Evolutionary conservation across 2,797 vertebrate genomes (phyloP).

Genomic region (Ispidina picta): DNA sequence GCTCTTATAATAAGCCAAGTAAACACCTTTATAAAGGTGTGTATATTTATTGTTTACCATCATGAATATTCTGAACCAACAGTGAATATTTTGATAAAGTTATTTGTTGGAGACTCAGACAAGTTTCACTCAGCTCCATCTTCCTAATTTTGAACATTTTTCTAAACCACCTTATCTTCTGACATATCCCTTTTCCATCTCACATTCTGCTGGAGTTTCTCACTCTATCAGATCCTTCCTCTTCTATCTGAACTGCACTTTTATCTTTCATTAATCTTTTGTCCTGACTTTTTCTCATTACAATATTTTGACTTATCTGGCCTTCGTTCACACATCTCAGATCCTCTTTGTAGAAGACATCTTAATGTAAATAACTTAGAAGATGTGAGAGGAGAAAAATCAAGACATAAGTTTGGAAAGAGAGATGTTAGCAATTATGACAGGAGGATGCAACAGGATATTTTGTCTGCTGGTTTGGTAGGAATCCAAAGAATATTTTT

Average conservation of each 20-base stretch:
- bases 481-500: neutral
- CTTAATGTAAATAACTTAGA: neutral
- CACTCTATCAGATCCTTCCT: neutral
- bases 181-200: neutral
- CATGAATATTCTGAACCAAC: neutral
- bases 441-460: neutral
- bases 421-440: neutral
- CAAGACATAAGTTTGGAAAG: neutral
- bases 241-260: neutral
- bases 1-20: neutral
- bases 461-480: constrained; percentile 12
- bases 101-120: neutral
- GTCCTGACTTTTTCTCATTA: neutral
- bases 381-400: neutral
- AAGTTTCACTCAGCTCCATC: neutral
- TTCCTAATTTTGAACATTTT: neutral
- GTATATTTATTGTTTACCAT: neutral
- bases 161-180: neutral
- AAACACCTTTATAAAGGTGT: neutral
- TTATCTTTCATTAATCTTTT: neutral
- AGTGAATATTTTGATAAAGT: neutral
- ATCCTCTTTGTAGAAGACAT: neutral
- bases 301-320: neutral
- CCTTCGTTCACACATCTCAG: neutral
- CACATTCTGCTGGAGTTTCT: neutral